Evolutionary conservation across 37 sponge, comb jelly and placozoan species (phyloP), one percentile per base, ranked within the genome.

Genomic region (Spongia lamella): DNA sequence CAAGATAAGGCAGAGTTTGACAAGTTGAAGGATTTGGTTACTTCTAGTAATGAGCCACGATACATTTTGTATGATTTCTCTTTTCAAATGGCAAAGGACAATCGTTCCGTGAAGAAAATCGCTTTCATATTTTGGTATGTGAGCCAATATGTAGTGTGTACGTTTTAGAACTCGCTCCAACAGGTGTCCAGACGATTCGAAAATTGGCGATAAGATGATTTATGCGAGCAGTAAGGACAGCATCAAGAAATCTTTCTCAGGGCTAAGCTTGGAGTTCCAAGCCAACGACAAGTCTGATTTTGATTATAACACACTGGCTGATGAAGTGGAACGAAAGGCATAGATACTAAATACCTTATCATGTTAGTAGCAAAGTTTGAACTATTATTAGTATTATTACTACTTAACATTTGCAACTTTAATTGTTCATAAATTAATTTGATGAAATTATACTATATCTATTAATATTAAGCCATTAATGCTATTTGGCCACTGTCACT

Each of bases 71-170:
- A 84, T 50, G 89, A 89, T 35, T 83, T 89, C 49, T 66, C 71
- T 32, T 84, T 89, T 63, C 75, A 51, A 14, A 43, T 43, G 22
- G 68, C 53, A 29, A 84, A 80, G 22, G 89, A 84, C 15, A 81
- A 85, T 20, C 40, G 89, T 5, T 34, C 54, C 22, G 59, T 84
- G 3, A 61, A 75, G 7, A 89, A 89, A 47, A 21, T 89, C 37
- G 85, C 81, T 1, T 89, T 84, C 61, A 79, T 89, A 19, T 84
- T 89, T 63, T 89, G 89, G 89, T 89, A 22, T 75, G 76, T 19
- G 37, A 66, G 26, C 27, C 6, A 25, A 51, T 24, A 24, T 25
- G 1, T 27, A 1, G 55, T 70, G 30, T 6, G 25, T 7, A 29
- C 1, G 31, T 24, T 27, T n/a, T 51, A 15, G n/a, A 20, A 20